phyloP scores from a whole-genome alignment of 2,797 vertebrate species.

The Sebastes matsubarae region DNA sequence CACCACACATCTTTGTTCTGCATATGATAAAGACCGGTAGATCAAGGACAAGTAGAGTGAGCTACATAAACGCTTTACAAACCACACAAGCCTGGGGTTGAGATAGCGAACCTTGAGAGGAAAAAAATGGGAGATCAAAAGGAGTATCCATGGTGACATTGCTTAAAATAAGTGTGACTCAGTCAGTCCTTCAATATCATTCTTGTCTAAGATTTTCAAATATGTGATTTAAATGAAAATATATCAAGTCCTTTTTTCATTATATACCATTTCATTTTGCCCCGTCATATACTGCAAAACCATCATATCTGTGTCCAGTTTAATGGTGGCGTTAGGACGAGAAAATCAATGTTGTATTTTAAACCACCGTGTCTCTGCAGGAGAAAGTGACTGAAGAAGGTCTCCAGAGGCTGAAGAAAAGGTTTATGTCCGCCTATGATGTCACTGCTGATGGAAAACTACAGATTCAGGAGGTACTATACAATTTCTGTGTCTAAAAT shows the following conservation, averaged over 20 bases:
- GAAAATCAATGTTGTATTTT: neutral
- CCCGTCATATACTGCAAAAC: neutral
- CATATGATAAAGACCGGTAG: neutral
- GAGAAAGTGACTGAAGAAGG: slow-evolving; percentile 83
- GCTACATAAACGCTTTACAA: neutral
- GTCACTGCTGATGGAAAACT: slow-evolving; percentile 86
- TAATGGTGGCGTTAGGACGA: neutral
- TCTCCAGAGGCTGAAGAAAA: slow-evolving; percentile 87
- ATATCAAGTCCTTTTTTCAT: neutral
- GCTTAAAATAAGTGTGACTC: slow-evolving; percentile 51
- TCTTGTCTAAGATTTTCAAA: neutral
- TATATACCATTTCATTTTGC: neutral
- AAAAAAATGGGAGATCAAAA: neutral
- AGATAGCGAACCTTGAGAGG: neutral
- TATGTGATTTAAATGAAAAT: neutral
- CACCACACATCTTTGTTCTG: neutral
- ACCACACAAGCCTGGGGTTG: neutral
- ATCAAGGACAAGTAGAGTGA: neutral
- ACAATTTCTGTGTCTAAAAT: neutral
- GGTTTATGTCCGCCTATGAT: slow-evolving; percentile 86
- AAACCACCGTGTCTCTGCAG: slow-evolving; percentile 64
- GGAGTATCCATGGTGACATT: slow-evolving; percentile 63
- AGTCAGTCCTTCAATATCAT: neutral
- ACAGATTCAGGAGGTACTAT: slow-evolving; percentile 91
- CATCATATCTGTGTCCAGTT: neutral